Conservation (phyloP, 2,888 invertebrate species). For the Dasysyrphus albostriatus region DNA sequence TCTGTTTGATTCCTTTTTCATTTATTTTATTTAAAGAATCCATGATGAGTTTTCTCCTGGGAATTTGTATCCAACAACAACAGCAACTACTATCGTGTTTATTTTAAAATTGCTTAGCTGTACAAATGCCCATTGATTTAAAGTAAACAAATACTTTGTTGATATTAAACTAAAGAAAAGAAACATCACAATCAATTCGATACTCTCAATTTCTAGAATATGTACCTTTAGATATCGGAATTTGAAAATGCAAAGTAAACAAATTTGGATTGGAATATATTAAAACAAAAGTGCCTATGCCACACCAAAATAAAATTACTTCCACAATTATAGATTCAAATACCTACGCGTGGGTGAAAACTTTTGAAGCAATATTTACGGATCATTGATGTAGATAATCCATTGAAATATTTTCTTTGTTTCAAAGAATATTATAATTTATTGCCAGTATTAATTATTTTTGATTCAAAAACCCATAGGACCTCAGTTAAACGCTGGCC, state of each 20-base stretch:
- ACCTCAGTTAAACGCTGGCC: too few species aligned
- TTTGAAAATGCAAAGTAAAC: not conserved
- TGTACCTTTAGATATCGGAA: not conserved
- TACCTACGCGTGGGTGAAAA: not conserved
- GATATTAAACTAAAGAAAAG: not conserved
- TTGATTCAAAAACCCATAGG: not conserved
- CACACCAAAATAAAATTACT: not conserved
- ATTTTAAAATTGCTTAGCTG: not conserved
- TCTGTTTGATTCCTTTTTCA: not conserved
- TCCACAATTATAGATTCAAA: not conserved
- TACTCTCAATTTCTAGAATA: not conserved
- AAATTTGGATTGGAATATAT: not conserved
- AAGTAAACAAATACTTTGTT: conserved; percentile 8
- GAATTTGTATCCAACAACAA: not conserved
- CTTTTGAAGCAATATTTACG: not conserved
- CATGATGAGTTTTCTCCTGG: not conserved
- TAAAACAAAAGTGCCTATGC: not conserved
- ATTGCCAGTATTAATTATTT: not conserved
- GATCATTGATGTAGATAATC: not conserved
- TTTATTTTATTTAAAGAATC: not conserved
- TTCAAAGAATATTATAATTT: not conserved
- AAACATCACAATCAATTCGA: not conserved
- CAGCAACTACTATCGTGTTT: too few species aligned
- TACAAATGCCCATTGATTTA: not conserved
- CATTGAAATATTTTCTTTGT: not conserved